Conservation (phyloP, 2,888 invertebrate genomes). For the Colletes collaris region DNA sequence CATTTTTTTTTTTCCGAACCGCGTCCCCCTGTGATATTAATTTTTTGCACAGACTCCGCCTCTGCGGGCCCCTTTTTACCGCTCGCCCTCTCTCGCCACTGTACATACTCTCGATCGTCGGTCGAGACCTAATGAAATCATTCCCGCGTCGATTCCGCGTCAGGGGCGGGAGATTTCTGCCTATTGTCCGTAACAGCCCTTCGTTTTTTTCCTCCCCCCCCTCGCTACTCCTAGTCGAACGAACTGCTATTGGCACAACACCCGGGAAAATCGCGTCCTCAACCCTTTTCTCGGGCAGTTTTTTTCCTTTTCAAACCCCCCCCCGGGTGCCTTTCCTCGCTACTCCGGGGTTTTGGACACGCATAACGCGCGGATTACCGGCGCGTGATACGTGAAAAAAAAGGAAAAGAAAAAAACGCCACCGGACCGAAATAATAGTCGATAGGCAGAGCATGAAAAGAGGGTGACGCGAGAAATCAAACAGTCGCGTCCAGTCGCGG, state of each 20-base stretch:
- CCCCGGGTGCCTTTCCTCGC: constrained; percentile 15
- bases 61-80: constrained; percentile 47
- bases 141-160: constrained; percentile 70
- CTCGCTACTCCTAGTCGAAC: constrained; percentile 44
- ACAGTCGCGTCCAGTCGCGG: constrained; percentile 24
- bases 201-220: constrained; percentile 47
- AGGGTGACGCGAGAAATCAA: constrained; percentile 32
- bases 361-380: constrained; percentile 70
- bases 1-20: constrained; percentile 60
- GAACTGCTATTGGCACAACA: constrained; percentile 76
- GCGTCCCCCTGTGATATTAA: constrained; percentile 47
- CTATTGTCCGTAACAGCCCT: constrained; percentile 65
- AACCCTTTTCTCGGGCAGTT: constrained; percentile 46
- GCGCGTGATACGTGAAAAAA: constrained; percentile 46
- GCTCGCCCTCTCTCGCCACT: constrained; percentile 8
- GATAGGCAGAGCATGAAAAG: constrained; percentile 5
- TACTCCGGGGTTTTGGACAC: constrained; percentile 29
- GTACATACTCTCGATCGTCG: constrained; percentile 53
- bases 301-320: background rate
- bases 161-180: constrained; percentile 72
- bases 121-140: constrained; percentile 79
- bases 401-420: background rate
- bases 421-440: constrained; percentile 22
- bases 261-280: constrained; percentile 25
- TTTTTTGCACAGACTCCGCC: constrained; percentile 61